These are phyloP conservation scores for Danio rerio DNA, from an alignment of 2,113 vertebrate genomes.

Conservation along the genomic window DNA sequence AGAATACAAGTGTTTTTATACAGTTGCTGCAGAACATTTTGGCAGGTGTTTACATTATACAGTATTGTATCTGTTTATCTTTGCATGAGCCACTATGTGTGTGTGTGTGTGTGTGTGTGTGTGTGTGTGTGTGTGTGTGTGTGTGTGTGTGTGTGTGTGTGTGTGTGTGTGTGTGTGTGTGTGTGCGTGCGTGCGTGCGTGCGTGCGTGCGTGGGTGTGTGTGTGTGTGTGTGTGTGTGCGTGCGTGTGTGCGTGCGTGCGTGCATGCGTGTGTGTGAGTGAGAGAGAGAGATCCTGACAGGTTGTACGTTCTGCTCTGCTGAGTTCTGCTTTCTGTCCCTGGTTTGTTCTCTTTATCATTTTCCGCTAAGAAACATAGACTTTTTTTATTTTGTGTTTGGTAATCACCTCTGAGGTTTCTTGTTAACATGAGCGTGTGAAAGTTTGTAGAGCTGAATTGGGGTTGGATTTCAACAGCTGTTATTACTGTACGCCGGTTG, in stretches of 20 bases:
- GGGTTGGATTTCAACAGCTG: background rate
- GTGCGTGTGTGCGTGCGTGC: too few species aligned
- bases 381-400: background rate
- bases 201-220: too few species aligned
- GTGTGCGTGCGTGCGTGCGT: too few species aligned
- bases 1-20: background rate
- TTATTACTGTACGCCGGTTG: background rate
- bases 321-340: slow-evolving; percentile 32
- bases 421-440: background rate
- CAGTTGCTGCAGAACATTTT: background rate
- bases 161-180: too few species aligned
- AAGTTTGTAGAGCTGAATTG: slow-evolving; percentile 8
- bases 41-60: background rate
- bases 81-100: background rate
- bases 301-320: background rate
- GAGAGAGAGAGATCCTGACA: background rate
- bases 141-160: too few species aligned
- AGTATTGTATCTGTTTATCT: background rate
- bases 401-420: slow-evolving; percentile 20
- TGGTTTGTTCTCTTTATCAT: slow-evolving; percentile 28
- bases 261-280: too few species aligned
- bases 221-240: too few species aligned
- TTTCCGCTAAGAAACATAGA: slow-evolving; percentile 25
- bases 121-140: too few species aligned
- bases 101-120: too few species aligned